Evolutionary conservation across 2,797 vertebrate species (phyloP), one percentile per base, ranked within the genome.

Genomic region (Tarsius wallacei): DNA sequence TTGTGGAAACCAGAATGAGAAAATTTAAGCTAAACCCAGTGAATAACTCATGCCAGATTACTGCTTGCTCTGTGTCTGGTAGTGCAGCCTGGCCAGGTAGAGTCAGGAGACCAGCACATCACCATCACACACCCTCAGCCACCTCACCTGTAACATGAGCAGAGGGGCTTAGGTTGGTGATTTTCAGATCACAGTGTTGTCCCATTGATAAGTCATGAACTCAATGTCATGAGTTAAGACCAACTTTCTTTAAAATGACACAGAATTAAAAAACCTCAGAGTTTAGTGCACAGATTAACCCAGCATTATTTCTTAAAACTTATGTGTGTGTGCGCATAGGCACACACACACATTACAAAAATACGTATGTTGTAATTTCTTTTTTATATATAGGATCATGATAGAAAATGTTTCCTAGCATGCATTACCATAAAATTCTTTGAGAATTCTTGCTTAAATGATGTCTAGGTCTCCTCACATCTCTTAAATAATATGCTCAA

Each of bases 161-260:
- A 84, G 76, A 66, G 5, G 84, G 21, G 31, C 85, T 88, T 90
- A 71, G 64, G 55, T 36, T 68, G 74, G 47, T 42, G 63, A n/a
- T 81, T 74, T 94, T 86, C 12, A 81, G 71, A 74, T 95, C 22
- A 15, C 66, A n/a, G 15, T 68, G 71, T 31, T 47, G 57, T 11
- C 63, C 13, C 59, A 77, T 17, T 77, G 55, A 15, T 80, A 91
- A 84, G 51, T 89, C 74, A 74, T 78, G n/a, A 86, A 94, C 89
- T 68, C 86, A 92, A 71, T 96, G 90, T 92, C 66, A 85, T 55
- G 81, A 59, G 76, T 96, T 73, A 90, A 93, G 53, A 87, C 6
- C 49, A 86, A 91, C 26, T 95, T 89, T 91, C 80, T 68, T 87
- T 90, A 94, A 91, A 95, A 90, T 22, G 14, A 90, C 86, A 31